A percentile compares a stretch with the other conserved stretches of the same genome.
Conservation (phyloP, 1,140 invertebrate genomes). For the Meloidogyne hapla region DNA sequence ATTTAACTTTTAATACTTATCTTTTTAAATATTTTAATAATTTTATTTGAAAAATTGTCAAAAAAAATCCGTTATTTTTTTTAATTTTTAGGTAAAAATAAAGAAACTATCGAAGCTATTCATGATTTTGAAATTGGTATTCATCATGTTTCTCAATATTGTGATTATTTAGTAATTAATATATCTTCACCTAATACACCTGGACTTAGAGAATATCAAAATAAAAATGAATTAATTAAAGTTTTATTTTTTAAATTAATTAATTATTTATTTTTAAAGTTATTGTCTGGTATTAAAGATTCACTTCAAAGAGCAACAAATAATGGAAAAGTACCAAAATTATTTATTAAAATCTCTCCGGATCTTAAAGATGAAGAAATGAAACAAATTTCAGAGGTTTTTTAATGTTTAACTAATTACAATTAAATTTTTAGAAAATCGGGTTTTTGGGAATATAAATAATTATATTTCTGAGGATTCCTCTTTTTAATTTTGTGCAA, state of each 20-base stretch:
- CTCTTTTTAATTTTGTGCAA: no score
- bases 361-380: slow-evolving; percentile 79
- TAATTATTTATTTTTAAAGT: slow-evolving; percentile 1
- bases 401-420: no score
- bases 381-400: slow-evolving; percentile 76
- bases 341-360: slow-evolving; percentile 83
- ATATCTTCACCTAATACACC: slow-evolving; percentile 83
- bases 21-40: slow-evolving; percentile 44
- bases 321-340: slow-evolving; percentile 70
- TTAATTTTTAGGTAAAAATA: slow-evolving; percentile 84
- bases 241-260: slow-evolving; percentile 68
- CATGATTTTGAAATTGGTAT: slow-evolving; percentile 75
- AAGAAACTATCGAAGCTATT: slow-evolving; percentile 74
- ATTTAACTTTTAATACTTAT: slow-evolving; percentile 32
- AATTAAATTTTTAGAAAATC: not conserved
- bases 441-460: no score
- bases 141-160: slow-evolving; percentile 65
- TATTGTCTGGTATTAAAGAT: slow-evolving; percentile 69
- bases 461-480: no score
- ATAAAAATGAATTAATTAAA: slow-evolving; percentile 74
- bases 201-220: slow-evolving; percentile 81
- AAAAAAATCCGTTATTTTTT: no score
- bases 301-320: slow-evolving; percentile 60
- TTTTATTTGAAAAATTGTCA: slow-evolving; percentile 76
- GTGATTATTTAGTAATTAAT: slow-evolving; percentile 69